Evolutionary conservation across 2,797 vertebrate genomes (phyloP), one percentile per base, ranked within the genome.

Genomic region (Melanotaenia maccullochi): DNA sequence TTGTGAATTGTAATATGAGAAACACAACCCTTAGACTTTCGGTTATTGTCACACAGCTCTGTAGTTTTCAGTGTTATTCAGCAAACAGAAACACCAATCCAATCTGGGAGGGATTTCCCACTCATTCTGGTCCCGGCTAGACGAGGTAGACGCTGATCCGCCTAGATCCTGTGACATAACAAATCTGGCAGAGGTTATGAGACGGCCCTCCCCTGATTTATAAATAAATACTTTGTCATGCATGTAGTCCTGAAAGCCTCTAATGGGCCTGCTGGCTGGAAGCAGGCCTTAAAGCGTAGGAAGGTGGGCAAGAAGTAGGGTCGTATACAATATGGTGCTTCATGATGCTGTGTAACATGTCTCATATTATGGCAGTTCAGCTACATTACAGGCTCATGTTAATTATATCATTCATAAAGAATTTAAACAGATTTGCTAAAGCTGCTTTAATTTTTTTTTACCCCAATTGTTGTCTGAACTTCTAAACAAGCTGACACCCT

Each of bases 121-220:
- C 73, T 85, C 84, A 74, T 87, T 86, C 84, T 85, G 69, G 80
- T 83, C 86, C 70, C 22, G 76, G 84, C 87, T 86, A 94, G 92
- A 93, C 81, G 81, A 85, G 78, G 74, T 85, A 64, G 88, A 83
- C 66, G 79, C 86, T 93, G 92, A 94, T 93, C 90, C 90, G 83
- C 68, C 83, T 86, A 88, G 78, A 93, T 90, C 89, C 91, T 92
- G 89, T 94, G 91, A 94, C 90, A 92, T 94, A 93, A 95, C 90
- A 90, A 82, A 77, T 83, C 89, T 90, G 88, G 85, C 88, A 82
- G 81, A 87, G 82, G 88, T 82, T 81, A 82, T 14, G 71, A 79
- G 81, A 78, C 55, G 62, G 59, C 87, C 90, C 84, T 73, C 36
- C 35, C 32, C 71, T 73, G 76, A 81, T 87, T 87, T 87, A 92